Evolutionary conservation across 2,797 vertebrate genomes (phyloP), one percentile per base, ranked within the genome.

Genomic region (Trematomus bernacchii): DNA sequence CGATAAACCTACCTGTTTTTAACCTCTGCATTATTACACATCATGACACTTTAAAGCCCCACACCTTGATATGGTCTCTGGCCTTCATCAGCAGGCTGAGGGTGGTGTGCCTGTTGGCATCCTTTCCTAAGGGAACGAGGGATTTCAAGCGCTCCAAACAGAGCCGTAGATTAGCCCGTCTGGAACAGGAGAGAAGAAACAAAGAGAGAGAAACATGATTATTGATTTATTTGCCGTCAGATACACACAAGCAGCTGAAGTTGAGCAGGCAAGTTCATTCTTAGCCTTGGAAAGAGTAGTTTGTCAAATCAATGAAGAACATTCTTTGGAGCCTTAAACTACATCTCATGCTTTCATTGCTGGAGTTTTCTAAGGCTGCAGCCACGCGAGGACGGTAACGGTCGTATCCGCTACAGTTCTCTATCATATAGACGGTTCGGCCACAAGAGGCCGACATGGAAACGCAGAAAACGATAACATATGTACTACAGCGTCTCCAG

Each of bases 131-230:
- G 0, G 97, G 97, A 73, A 98, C 97, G 6, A 97, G 90, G 18
- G 96, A 96, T 87, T 98, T 98, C 91, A 99, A 94, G 87, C 96
- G 97, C 89, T 98, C 97, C 90, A 99, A 90, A 88, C 97, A 98
- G 87, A 97, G 81, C 71, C 97, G 94, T 86, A 98, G 94, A 79
- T 98, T 95, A 75, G 97, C 97, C 71, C 97, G 96, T 84, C 97
- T 99, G 80, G 5, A 73, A 33, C 37, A 78, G 53, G 27, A 59
- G 44, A 81, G 16, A 68, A 73, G 21, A 63, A 55, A 77, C 19
- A 75, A 23, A 79, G n/a, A 76, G 11, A 50, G 16, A 72, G 14
- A 73, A 43, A 37, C 66, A 27, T 18, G 0, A 51, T 33, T 5
- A 9, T 12, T 46, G 21, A 7, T 37, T 37, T 2, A 37, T 14